Evolutionary conservation across 1,140 invertebrate species (phyloP), one percentile per base, ranked within the genome.

Genomic region (Drosophila sechellia): DNA sequence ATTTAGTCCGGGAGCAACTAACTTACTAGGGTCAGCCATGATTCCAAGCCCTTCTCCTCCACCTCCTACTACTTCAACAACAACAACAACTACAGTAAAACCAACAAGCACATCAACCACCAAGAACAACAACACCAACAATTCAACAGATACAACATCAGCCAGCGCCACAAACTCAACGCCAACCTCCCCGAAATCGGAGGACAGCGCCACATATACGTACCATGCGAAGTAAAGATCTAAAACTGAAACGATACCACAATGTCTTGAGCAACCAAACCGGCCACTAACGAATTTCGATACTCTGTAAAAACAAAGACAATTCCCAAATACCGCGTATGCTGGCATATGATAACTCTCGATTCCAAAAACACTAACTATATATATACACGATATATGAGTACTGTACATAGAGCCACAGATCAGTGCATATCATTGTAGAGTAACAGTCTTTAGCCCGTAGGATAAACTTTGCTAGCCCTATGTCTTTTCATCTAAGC

Each of bases 231-330:
- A 87, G 84, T 87, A 89, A 86, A 77, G 37, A 70, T 10, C 27
- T 34, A 58, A 20, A 53, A 69, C 45, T 54, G 2, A 54, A 49
- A 10, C 45, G 53, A 42, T 53, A 64, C 56, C 46, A 57, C 39
- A 68, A 63, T 75, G 71, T 57, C 39, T 35, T 56, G 46, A 63
- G 70, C 37, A 87, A 83, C 56, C 63, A 84, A 66, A 71, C 85
- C 85, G 84, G 79, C 84, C 84, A 89, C 74, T 68, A 60, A 71
- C 84, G 84, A 87, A 84, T 89, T 90, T 84, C 68, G 17, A 74
- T 17, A 66, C 77, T 70, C 48, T 69, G 60, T 63, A 54, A 53
- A 55, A 37, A n/a, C 48, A 48, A 15, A 57, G 48, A 57, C 54
- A 52, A 52, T 17, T 37, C 43, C 34, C 55, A 42, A 79, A 70